Percentiles rank a stretch among this genome's conserved stretches.
phyloP scores from a whole-genome alignment of 2,888 invertebrate species.

The Protodeltote pygarga region DNA sequence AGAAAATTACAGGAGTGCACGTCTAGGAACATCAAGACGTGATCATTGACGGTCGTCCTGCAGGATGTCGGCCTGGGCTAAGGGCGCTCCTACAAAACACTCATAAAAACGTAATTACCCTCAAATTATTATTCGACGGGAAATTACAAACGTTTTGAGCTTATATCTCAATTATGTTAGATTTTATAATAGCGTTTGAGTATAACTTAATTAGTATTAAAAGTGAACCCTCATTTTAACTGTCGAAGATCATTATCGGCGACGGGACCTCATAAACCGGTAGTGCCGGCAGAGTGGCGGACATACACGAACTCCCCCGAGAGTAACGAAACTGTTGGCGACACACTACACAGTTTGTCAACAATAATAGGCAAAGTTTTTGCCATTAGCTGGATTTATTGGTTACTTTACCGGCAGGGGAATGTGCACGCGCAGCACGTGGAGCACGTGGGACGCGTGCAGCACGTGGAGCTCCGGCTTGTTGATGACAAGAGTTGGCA shows the following conservation, averaged over 20 bases:
- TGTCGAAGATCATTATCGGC: conserved; percentile 1
- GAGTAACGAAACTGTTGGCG: conserved; percentile 6
- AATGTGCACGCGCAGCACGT: no score
- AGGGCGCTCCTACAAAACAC: background rate
- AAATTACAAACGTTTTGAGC: conserved; percentile 47
- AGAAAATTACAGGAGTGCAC: no score
- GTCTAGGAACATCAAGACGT: no score
- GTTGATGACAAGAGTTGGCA: no score
- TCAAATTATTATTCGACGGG: conserved; percentile 7
- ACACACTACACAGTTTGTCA: conserved; percentile 57
- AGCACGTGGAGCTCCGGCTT: no score
- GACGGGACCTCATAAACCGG: background rate
- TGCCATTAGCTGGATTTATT: conserved; percentile 55
- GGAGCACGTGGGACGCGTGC: no score
- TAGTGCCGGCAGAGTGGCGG: background rate
- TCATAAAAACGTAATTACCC: conserved; percentile 4
- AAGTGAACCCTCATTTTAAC: conserved; percentile 18
- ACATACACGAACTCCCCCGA: background rate
- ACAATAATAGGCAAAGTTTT: conserved; percentile 55
- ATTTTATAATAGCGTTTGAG: conserved; percentile 49
- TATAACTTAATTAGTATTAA: conserved; percentile 37
- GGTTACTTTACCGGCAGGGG: no score
- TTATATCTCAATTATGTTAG: conserved; percentile 50
- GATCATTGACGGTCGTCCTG: no score
- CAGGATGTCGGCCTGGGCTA: background rate